Base-by-base conservation (phyloP, 2,113 vertebrate species). In the Tauraco erythrolophus region DNA sequence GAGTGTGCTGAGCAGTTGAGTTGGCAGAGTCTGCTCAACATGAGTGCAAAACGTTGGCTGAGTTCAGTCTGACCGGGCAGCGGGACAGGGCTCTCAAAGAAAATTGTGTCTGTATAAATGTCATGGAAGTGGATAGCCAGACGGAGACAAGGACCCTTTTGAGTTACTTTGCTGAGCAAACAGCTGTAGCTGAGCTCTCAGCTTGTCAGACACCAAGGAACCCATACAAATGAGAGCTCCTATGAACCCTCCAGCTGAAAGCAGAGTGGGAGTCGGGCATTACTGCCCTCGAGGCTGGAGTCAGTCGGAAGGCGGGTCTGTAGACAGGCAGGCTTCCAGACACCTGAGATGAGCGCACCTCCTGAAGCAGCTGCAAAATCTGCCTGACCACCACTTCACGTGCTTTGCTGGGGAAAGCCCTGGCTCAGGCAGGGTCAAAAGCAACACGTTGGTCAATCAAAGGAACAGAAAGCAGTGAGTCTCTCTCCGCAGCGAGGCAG, bases 11-110 rank as follows among this genome's bases (percentile, higher is more conserved):
- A 87, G 53, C 3, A 2, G n/a, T 66, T 54, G 56, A 88, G 92
- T 56, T 94, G 64, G 56, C 84, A 70, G 18, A 16, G 31, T 71
- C 65, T n/a, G 11, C 43, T 70, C 56, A 1, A 1, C 2, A 0
- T 4, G 25, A 93, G 56, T 75, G n/a, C 68, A 69, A 83, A 88
- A 56, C 1, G 0, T 27, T 80, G 84, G 14, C 84, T 71, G 72
- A 87, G 86, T 80, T 94, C 83, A 96, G 61, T 41, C 51, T 95
- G 93, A 77, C 62, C 89, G 95, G 91, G 83, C 83, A 96, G 45
- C 0, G 0, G 56, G 80, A 94, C 76, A 92, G 72, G 81, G 58
- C 54, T 95, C 70, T 66, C 86, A 77, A 92, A 92, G 91, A 92
- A 80, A 92, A 84, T 54, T 0, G 0, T 62, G 31, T 70, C 79